Evolutionary conservation across 2,888 invertebrate species (phyloP), one percentile per base, ranked within the genome.

Genomic region (Tigriopus californicus): DNA sequence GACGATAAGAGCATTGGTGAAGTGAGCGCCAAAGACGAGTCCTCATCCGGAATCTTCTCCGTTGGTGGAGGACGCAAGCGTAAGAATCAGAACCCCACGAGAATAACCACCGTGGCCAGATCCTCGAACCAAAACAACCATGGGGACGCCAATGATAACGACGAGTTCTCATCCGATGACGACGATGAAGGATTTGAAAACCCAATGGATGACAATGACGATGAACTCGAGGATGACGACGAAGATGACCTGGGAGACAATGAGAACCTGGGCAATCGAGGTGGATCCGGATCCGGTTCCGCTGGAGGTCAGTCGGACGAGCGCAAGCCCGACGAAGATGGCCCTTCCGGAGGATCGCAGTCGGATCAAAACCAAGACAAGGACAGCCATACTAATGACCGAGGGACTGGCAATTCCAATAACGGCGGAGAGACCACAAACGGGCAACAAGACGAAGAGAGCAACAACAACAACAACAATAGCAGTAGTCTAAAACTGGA

Each of bases 71-170:
- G 83, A 67, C 76, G 88, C 60, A 91, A 91, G 71, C 77, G 90
- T 33, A 91, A 91, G 73, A 88, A 82, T 66, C 81, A 85, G 66
- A 89, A 90, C 69, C 90, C 90, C 0, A 86, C 83, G 1, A 78
- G 8, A 77, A 75, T 66, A 79, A 79, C 67, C 73, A 73, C 3
- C 3, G 33, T 33, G 33, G 33, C 33, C 4, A 33, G 33, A 8
- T 33, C 33, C 8, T 33, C 33, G 33, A 70, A 71, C 5, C 70
- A 72, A 56, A 72, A 72, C 58, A 71, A 71, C 53, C 71, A 66
- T 33, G 66, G 71, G 66, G 58, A 71, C 66, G 64, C 64, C 33
- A 64, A 64, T 8, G 49, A 66, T 66, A 64, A 65, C 57, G 62
- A 65, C 63, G 63, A 64, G 63, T 44, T 61, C 61, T 56, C 65